Conservation (phyloP, 2,888 invertebrate species). For the Agrochola lota region DNA sequence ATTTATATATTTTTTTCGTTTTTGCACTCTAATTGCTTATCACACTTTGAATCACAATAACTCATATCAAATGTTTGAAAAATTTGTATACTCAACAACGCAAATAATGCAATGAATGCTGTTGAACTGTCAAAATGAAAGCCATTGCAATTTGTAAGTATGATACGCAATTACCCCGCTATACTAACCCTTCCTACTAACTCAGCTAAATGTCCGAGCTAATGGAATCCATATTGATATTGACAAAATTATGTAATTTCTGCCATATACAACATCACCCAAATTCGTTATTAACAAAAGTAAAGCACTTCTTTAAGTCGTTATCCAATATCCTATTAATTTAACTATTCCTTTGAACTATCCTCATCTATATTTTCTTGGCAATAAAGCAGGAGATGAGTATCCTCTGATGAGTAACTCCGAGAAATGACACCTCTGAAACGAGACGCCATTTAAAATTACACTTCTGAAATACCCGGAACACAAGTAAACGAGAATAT, state of each 20-base stretch:
- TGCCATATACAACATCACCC: background rate
- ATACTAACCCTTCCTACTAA: background rate
- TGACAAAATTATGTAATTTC: background rate
- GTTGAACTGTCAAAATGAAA: background rate
- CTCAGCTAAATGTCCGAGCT: background rate
- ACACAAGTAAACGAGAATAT: conserved; percentile 68
- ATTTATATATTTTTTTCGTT: background rate
- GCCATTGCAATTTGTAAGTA: background rate
- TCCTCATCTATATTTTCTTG: background rate
- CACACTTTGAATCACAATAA: no score
- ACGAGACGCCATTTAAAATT: conserved; percentile 32
- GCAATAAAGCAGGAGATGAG: conserved; percentile 19
- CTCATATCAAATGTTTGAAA: no score
- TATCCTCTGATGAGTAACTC: no score
- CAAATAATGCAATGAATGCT: no score
- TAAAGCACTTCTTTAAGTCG: background rate
- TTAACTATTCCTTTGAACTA: background rate
- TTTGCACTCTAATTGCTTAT: no score
- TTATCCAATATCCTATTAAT: background rate
- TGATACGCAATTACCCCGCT: background rate
- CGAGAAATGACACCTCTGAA: conserved; percentile 8
- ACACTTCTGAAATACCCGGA: conserved; percentile 6
- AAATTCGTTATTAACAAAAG: background rate
- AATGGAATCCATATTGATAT: background rate
- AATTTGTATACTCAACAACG: no score